Percentiles rank a stretch among this genome's conserved stretches.
phyloP scores from a whole-genome alignment of 2,888 invertebrate genomes.

The Oxystoma pomonae region DNA sequence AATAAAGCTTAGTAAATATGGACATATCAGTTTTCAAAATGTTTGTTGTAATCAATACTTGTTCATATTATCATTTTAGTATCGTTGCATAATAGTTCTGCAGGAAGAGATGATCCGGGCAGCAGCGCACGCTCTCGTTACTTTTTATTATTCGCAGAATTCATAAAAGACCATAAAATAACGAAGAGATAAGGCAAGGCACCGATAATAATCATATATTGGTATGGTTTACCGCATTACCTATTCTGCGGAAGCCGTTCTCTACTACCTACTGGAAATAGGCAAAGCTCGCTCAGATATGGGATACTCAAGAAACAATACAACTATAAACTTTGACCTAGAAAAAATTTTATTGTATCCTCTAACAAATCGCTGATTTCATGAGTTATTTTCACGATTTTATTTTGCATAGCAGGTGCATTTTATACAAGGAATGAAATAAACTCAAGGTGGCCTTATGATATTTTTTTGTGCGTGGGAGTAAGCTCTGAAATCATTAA shows the following conservation, averaged over 20 bases:
- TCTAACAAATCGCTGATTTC: neutral
- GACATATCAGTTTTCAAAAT: no score
- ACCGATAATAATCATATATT: conserved; percentile 37
- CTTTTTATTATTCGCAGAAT: conserved; percentile 46
- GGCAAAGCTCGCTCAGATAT: neutral
- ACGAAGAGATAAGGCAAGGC: conserved; percentile 35
- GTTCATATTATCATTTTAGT: neutral
- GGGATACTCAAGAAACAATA: neutral
- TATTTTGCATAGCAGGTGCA: neutral
- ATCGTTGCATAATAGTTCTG: conserved; percentile 1
- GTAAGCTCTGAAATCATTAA: no score
- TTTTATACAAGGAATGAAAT: no score
- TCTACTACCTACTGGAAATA: neutral
- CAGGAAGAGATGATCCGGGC: conserved; percentile 41
- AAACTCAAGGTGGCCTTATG: no score
- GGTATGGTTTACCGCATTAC: conserved; percentile 18
- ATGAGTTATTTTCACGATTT: neutral
- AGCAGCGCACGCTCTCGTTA: conserved; percentile 47
- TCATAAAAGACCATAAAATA: conserved; percentile 39
- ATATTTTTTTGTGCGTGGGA: no score
- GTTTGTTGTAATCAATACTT: neutral
- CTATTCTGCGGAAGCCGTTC: neutral
- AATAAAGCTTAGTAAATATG: no score
- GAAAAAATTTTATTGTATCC: neutral
- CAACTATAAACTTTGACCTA: neutral